Base-by-base conservation (phyloP, 2,888 invertebrate species). In the Danaus chrysippus region DNA sequence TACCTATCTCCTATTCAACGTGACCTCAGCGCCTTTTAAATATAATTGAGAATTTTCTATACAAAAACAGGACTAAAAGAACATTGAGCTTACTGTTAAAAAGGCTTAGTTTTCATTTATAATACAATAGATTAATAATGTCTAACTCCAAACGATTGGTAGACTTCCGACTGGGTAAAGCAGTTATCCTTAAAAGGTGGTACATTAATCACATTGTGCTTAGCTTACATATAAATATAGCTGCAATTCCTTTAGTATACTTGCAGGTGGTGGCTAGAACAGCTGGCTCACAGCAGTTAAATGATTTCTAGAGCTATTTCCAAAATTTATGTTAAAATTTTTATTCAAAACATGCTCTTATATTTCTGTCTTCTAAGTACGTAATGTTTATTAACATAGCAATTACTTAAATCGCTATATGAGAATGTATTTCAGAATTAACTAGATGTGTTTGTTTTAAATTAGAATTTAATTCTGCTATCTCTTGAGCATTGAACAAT, bases 221-320 rank as follows among this genome's bases (percentile, higher is more conserved):
- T 73, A 77, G 75, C 74, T 75, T 70, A 71, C 76, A 77, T 78
- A 75, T 71, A 75, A 79, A 79, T 63, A 63, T 23, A 63, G 15
- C 13, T 55, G 23, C 3, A 15, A 23, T 55, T 54, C 17, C 55
- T 41, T 76, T 75, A 75, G 76, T 78, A 68, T 71, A 71, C 75
- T 81, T 79, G 78, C 49, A 49, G 49, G 17, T 49, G 49, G 23
- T 34, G 23, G 6, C 23, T 34, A 34, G 3, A 34, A 34, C 23
- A 34, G 23, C 23, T 34, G 23, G 2, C 23, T 34, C 6, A 34
- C 23, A 34, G 23, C 23, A 34, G 23, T 34, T 5, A 34, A 34
- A 34, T 34, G 23, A 34, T 34, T 34, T 34, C 23, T 34, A 34
- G 23, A 34, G 23, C 6, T 34, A 34, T 34, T 34, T 6, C 6